Base-by-base conservation (phyloP, 1,140 invertebrate genomes). In the Diabrotica undecimpunctata region DNA sequence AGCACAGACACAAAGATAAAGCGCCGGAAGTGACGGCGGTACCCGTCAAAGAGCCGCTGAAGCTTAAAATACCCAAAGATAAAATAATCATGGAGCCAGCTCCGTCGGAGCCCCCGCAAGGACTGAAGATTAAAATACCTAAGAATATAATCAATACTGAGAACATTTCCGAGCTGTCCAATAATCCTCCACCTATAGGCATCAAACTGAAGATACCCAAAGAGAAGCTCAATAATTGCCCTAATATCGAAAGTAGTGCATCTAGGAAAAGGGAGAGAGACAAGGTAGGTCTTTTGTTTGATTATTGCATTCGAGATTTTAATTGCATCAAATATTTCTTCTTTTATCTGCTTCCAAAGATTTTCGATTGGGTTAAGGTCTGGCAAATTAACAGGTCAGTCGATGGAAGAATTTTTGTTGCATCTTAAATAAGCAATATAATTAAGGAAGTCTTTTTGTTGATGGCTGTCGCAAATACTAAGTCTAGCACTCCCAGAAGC, bases 1-100 rank as follows among this genome's bases (percentile, higher is more conserved):
- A 83, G 65, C 80, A 87, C 60, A 84, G 84, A 61, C 79, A 81
- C 13, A 82, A 82, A 57, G 79, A 81, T 73, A 76, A 76, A 85
- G 41, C n/a, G n/a, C 66, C 80, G 80, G 66, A 79, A 84, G 62
- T 81, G 82, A 65, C 80, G 86, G 60, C 83, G 83, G 60, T 78
- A 79, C 10, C 82, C 64, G 78, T 80, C 81, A 54, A 78, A 2
- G 79, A 81, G 53, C 83, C 83, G 2, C 82, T 88, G 7, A 88
- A 86, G 71, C 86, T 90, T 10, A 89, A 86, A 35, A 88, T 90
- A 56, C 83, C 86, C 5, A 89, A 87, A 73, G 86, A 88, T 59
- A 86, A 86, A 72, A 75, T 86, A 71, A 66, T 78, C 64, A 66
- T 53, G n/a, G 41, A 61, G 51, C 61, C 54, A 51, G 60, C 54